Conservation (phyloP, 1,140 invertebrate species). For the Ostrea denselamellosa region DNA sequence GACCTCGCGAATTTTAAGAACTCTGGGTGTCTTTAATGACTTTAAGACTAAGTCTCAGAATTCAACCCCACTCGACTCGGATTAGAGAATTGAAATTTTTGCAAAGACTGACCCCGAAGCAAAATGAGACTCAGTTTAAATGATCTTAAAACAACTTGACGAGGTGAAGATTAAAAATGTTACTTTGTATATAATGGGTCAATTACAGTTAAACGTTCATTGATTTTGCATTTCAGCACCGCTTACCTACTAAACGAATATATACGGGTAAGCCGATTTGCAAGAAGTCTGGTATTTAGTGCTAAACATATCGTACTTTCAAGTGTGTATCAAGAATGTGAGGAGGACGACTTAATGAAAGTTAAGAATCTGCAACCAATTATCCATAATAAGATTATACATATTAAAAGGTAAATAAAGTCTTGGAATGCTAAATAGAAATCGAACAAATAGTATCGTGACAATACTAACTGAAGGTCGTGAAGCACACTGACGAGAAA, state of each 20-base stretch:
- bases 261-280: not conserved
- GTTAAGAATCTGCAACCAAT: constrained; percentile 30
- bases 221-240: constrained; percentile 17
- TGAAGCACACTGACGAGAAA: no score
- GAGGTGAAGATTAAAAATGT: constrained; percentile 20
- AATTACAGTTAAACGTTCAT: constrained; percentile 36
- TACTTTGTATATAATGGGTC: constrained; percentile 24
- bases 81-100: constrained; percentile 10
- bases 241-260: not conserved
- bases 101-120: constrained; percentile 8
- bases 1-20: constrained; percentile 11
- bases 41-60: constrained; percentile 17
- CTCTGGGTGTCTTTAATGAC: constrained; percentile 31
- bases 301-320: not conserved
- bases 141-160: constrained; percentile 30
- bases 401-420: constrained; percentile 34
- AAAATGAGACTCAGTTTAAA: not conserved
- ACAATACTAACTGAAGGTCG: no score
- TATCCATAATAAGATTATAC: constrained; percentile 7
- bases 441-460: not conserved
- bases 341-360: not conserved
- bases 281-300: not conserved
- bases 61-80: constrained; percentile 29
- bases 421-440: constrained; percentile 17
- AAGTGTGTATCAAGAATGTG: not conserved